A percentile compares a stretch with the other conserved stretches of the same genome.
Conservation (phyloP, 2,888 invertebrate species). For the Drosophila cracens region DNA sequence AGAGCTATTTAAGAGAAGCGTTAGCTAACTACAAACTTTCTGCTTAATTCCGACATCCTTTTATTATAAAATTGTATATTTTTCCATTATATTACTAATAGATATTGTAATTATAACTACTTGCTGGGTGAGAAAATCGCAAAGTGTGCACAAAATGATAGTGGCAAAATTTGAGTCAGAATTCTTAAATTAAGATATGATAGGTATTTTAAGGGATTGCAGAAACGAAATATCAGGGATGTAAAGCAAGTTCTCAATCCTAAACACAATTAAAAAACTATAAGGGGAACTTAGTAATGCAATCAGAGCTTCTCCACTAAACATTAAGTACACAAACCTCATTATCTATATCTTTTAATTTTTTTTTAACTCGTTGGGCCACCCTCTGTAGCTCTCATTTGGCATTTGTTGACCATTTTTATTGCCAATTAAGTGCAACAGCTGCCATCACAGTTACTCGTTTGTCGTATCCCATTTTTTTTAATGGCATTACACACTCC, state of each 20-base stretch:
- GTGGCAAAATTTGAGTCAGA: not conserved
- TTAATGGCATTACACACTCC: conserved; percentile 45
- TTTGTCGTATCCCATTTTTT: conserved; percentile 20
- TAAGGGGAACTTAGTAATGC: not conserved
- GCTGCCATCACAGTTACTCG: conserved; percentile 34
- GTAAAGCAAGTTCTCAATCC: not conserved
- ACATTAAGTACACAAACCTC: not conserved
- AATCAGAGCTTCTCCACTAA: not conserved
- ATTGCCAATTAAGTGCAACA: conserved; percentile 75
- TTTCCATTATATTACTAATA: not conserved
- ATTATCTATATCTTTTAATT: not conserved
- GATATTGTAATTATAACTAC: not conserved
- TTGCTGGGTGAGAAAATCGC: not conserved
- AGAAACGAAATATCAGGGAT: not conserved
- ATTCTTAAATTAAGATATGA: not conserved
- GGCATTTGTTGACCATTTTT: conserved; percentile 67
- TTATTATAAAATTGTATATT: not conserved
- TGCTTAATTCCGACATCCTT: too few species aligned
- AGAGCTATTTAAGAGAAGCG: not conserved
- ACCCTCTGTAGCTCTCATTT: conserved; percentile 19
- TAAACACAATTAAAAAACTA: not conserved
- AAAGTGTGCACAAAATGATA: not conserved
- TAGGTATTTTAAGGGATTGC: not conserved
- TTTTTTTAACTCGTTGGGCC: not conserved
- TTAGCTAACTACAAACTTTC: not conserved